Percentiles rank a stretch among this genome's conserved stretches.
Conservation (phyloP, 2,888 invertebrate species). For the Caenorhabditis auriculariae region DNA sequence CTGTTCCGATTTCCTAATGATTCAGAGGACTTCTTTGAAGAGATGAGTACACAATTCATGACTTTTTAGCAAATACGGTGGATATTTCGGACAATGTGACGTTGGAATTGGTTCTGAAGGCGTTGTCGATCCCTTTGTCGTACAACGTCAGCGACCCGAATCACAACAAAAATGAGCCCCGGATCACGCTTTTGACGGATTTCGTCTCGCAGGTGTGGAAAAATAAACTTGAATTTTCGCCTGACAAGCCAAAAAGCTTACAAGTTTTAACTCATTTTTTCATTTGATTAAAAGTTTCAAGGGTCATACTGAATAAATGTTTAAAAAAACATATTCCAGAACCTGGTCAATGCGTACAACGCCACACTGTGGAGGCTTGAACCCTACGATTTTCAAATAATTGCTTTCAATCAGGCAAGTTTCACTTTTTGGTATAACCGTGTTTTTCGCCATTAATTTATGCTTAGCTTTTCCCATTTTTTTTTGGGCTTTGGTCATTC, state of each 20-base stretch:
- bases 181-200: conserved; percentile 40
- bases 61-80: not conserved
- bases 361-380: conserved; percentile 11
- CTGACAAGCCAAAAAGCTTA: too few relatives aligned
- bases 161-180: conserved; percentile 12
- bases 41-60: too few relatives aligned
- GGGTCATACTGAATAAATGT: not conserved
- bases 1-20: too few relatives aligned
- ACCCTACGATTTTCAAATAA: conserved; percentile 25
- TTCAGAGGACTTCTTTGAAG: too few relatives aligned
- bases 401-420: conserved; percentile 27
- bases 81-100: conserved; percentile 23
- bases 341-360: conserved; percentile 26
- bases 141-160: conserved; percentile 14
- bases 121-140: conserved; percentile 7
- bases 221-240: too few relatives aligned
- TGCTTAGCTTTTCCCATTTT: too few relatives aligned
- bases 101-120: conserved; percentile 17
- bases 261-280: not conserved
- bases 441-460: too few relatives aligned
- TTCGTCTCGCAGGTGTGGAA: conserved; percentile 38
- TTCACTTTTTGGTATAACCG: too few relatives aligned
- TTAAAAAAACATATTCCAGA: conserved; percentile 3
- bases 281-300: not conserved
- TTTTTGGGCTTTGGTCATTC: too few relatives aligned